Base-by-base conservation (phyloP, 2,888 invertebrate genomes). In the Cosmia pyralina region DNA sequence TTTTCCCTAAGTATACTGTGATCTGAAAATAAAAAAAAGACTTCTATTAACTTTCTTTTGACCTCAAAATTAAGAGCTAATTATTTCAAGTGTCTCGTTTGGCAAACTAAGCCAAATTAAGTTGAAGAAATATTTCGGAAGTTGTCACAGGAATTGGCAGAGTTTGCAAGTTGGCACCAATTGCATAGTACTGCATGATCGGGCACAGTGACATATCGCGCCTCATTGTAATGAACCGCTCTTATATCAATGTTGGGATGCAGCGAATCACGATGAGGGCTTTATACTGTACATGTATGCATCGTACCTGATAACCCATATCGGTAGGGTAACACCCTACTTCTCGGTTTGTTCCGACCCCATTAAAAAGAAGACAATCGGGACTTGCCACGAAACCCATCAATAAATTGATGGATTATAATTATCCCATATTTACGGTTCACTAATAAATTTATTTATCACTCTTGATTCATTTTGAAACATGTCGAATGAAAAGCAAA, bases 1-100 rank as follows among this genome's bases (percentile, higher is more conserved):
- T 97, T 95, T 98, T 98, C 73, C 98, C 98, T 92, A 99, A 96
- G 94, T 99, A 99, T 68, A 99, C 98, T 83, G 98, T 98, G 89
- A 98, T 98, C 97, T 97, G 96, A 83, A 96, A 96, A 85, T 59
- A 80, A 85, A 85, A 82, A 84, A 17, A 76, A 55, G 15, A 15
- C 28, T 10, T 22, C 13, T 57, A 53, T 57, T 50, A 58, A 10
- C n/a, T 55, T 58, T 38, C 19, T 53, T 28, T 13, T 19, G 38
- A 48, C 69, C 15, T 63, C 57, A 48, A 52, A 67, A 50, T 38
- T 19, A 28, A 46, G 8, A 63, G 15, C 28, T 62, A 70, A 63
- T 81, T 81, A 80, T 80, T 80, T 65, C 13, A 41, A 60, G 46
- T 44, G 46, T 50, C 48, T 57, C 53, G 41, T 68, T 83, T 83